Evolutionary conservation across 2,888 invertebrate species (phyloP).

Genomic region (Drosophila aldrichi): DNA sequence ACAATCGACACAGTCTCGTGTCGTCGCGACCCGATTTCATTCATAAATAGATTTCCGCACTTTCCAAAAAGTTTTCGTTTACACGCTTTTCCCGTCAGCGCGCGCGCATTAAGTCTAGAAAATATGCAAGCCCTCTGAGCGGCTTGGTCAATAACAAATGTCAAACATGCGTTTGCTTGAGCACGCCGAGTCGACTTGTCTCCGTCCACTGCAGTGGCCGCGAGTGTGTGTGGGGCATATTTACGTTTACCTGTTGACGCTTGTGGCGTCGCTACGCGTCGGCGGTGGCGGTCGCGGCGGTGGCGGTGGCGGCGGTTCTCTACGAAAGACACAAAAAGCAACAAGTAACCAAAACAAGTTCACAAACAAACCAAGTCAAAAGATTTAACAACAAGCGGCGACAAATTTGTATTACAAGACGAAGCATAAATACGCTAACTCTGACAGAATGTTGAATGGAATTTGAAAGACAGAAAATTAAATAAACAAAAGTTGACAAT

Average conservation of each 20-base stretch:
- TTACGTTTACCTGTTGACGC: conserved; percentile 72
- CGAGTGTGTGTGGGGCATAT: conserved; percentile 54
- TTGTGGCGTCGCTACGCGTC: conserved; percentile 48
- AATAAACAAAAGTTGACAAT: not conserved
- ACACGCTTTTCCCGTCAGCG: conserved; percentile 38
- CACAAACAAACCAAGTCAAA: conserved; percentile 57
- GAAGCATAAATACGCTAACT: conserved; percentile 1
- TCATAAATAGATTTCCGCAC: conserved; percentile 69
- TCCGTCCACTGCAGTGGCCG: conserved; percentile 38
- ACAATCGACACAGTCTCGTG: conserved; percentile 52
- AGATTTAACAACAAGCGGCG: conserved; percentile 21
- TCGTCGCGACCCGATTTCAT: conserved; percentile 56
- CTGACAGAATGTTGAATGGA: not conserved
- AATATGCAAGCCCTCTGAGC: conserved; percentile 42
- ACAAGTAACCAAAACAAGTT: conserved; percentile 69
- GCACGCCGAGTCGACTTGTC: conserved; percentile 34
- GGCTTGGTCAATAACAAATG: conserved; percentile 70
- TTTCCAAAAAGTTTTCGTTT: conserved; percentile 48
- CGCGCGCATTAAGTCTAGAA: conserved; percentile 27
- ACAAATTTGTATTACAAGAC: not conserved
- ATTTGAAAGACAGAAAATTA: not conserved
- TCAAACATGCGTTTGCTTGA: conserved; percentile 54
- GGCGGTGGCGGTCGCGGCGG: conserved; percentile 31
- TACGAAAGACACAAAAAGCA: conserved; percentile 54
- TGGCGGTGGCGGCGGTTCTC: conserved; percentile 1